Evolutionary conservation across 2,888 invertebrate genomes (phyloP), one percentile per base, ranked within the genome.

Genomic region (Eupithecia tripunctaria): DNA sequence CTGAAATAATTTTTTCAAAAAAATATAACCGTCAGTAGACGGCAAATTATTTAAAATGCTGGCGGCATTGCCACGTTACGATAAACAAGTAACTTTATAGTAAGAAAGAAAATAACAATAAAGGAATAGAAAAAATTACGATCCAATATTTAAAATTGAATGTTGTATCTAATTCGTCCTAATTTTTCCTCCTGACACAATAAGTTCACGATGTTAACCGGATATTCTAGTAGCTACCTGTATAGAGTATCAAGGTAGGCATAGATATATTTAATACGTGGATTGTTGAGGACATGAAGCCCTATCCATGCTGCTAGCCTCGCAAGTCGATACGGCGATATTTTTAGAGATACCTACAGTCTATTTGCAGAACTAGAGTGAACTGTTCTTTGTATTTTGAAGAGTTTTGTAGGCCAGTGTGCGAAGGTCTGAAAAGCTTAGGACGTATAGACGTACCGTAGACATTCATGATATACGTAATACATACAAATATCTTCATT

Each of bases 201-300:
- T 18, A 29, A 69, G 76, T 73, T 71, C 70, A 76, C 63, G 38
- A 70, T 74, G 75, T 67, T 79, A 80, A 77, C 78, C 80, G 78
- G 81, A 80, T 80, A 80, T 68, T 68, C 32, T 62, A 66, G 25
- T 51, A 67, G 3, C 18, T n/a, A 18, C 15, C 27, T 29, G 29
- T 62, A 10, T 60, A 60, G 3, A n/a, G 78, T 74, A 77, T 10
- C 47, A 70, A 25, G 36, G 36, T 36, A 36, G 36, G 67, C 77
- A 77, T 56, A 56, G 12, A 56, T 25, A 60, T 32, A 79, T 74
- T 38, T 69, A 70, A 76, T 75, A 60, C 12, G 27, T 60, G 36
- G n/a, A n/a, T 59, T 21, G 25, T 72, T 68, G 76, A 81, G 80
- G 81, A 66, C 80, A 60, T 0, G 83, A 84, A 82, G 77, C 83